Evolutionary conservation across 2,113 vertebrate genomes (phyloP), one percentile per base, ranked within the genome.

Genomic region (Urocynchramus pylzowi): DNA sequence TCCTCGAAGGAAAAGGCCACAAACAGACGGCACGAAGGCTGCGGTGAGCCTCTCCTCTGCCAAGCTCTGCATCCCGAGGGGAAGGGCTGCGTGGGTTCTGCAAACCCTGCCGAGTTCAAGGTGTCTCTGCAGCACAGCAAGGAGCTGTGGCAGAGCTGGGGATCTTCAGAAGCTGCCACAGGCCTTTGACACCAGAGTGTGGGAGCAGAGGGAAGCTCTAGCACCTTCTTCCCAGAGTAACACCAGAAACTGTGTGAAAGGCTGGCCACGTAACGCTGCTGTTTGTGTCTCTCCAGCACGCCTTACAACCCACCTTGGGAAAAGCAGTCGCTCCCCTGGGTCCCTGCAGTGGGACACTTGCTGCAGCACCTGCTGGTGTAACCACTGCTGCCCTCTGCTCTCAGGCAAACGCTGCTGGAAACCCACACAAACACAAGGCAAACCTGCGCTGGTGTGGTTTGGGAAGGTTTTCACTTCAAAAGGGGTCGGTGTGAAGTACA

Each of bases 181-280:
- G 50, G 26, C 10, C 14, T 63, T 26, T 27, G 47, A 60, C 63
- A 75, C 10, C 56, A 17, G 19, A 17, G 17, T 3, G 26, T 16
- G 57, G 52, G 41, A 79, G 7, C 21, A 52, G 47, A 35, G 50
- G 41, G 33, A 41, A 82, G 15, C 12, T 14, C 15, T 5, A 23
- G 19, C 50, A n/a, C 20, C 23, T 53, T 79, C 64, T 68, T 57
- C 9, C 41, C 61, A 17, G 31, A 11, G 24, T 8, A 52, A 19
- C 27, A 37, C 3, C 41, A 54, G 44, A 39, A 84, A 52, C 24
- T 75, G 76, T 23, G 3, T 16, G 49, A 31, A 84, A 60, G 53
- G 65, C 69, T 24, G 54, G 37, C 18, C 22, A 21, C 3, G 1
- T 31, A 19, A 54, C 0, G 0, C 14, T 33, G 26, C 1, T 79